Base-by-base conservation (phyloP, 2,113 vertebrate genomes). In the Scatophagus argus region DNA sequence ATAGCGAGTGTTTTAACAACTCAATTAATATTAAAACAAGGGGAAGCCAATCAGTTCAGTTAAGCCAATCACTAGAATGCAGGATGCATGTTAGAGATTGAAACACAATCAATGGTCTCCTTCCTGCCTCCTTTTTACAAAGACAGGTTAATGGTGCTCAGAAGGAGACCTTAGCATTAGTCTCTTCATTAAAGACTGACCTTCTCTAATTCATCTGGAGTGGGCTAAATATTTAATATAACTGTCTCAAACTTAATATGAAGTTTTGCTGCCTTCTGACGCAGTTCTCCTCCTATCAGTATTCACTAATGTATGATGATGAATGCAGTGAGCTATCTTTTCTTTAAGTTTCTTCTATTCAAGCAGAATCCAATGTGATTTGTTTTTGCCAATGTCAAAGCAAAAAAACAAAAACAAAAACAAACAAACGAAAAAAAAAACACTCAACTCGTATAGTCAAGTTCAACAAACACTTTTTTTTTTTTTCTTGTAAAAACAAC, bases 81-180 rank as follows among this genome's bases (percentile, higher is more conserved):
- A 63, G 61, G 54, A 76, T 83, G 56, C 55, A 77, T 87, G 77
- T 76, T 64, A 87, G 63, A 83, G 81, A 92, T 88, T 88, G 83
- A 86, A 85, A 59, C 69, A 60, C 66, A 76, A 88, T 89, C 79
- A 88, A 83, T 90, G 83, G 62, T 62, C 70, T 87, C 49, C 80
- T 81, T 83, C 41, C 29, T 74, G 71, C 74, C 61, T 90, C 80
- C 78, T 87, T 85, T 91, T 87, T 78, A 78, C 73, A 60, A 59
- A 78, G 87, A 90, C 87, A 87, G 86, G 87, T 90, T 91, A 91
- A 92, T 88, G 88, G 75, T 79, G 79, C 89, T 87, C 36, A 1
- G 65, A 74, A 54, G 60, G 71, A 80, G 80, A 82, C 81, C 86
- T 70, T 23, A 85, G 79, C 69, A 82, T 86, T 89, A 81, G 90